Conservation (phyloP, 2,888 invertebrate species). For the Dione vanillae region DNA sequence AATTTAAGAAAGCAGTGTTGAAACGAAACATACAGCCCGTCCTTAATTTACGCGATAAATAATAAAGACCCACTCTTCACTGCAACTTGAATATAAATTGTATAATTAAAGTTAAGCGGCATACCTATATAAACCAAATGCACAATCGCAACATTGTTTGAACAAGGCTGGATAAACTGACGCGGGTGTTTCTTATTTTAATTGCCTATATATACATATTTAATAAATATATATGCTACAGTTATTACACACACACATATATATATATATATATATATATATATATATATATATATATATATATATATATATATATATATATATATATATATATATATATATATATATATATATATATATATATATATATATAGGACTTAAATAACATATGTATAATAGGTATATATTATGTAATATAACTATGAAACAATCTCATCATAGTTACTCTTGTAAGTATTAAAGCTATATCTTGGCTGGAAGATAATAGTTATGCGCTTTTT, state of each 20-base stretch:
- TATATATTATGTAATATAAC: too few relatives aligned
- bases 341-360: too few relatives aligned
- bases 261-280: too few relatives aligned
- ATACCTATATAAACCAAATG: constrained; percentile 69
- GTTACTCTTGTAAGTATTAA: not conserved
- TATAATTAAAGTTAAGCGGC: constrained; percentile 76
- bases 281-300: too few relatives aligned
- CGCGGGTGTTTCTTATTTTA: constrained; percentile 15
- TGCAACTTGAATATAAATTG: constrained; percentile 80
- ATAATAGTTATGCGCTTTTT: not conserved
- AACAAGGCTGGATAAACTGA: constrained; percentile 26
- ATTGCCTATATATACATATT: not conserved
- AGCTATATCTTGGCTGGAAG: not conserved
- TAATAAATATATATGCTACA: too few relatives aligned
- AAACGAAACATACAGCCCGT: constrained; percentile 59
- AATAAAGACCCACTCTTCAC: constrained; percentile 73
- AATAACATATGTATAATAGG: too few relatives aligned
- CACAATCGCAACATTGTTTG: constrained; percentile 55
- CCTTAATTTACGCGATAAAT: constrained; percentile 71
- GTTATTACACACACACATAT: too few relatives aligned
- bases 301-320: too few relatives aligned
- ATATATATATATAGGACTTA: too few relatives aligned
- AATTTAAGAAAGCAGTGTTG: constrained; percentile 44
- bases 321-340: too few relatives aligned
- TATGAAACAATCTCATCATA: too few relatives aligned